A percentile compares a stretch with the other conserved stretches of the same genome.
Conservation (phyloP, 2,797 vertebrate genomes). For the Takifugu ocellatus region DNA sequence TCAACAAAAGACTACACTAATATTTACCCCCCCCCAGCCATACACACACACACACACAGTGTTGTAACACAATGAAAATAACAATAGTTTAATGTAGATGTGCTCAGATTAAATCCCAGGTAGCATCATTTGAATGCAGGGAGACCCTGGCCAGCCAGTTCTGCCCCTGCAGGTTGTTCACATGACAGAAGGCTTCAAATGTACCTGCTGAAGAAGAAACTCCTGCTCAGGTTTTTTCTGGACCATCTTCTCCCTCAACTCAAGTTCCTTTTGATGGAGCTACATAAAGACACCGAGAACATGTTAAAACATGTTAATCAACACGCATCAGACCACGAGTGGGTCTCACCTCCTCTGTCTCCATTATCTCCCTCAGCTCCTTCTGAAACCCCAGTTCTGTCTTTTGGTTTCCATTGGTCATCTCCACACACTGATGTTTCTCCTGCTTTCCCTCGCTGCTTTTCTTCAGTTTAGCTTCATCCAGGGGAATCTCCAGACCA, state of each 20-base stretch:
- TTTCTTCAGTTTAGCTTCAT: constrained; percentile 62
- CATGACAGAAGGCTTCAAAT: constrained; percentile 1
- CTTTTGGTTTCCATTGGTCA: constrained; percentile 68
- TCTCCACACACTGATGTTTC: constrained; percentile 52
- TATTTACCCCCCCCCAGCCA: too few relatives aligned
- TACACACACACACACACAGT: too few relatives aligned
- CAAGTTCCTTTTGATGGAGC: constrained; percentile 68
- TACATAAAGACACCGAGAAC: constrained; percentile 33
- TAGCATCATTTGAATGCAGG: too few relatives aligned
- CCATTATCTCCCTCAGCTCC: constrained; percentile 71
- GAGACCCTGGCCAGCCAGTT: too few relatives aligned
- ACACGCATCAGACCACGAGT: too few relatives aligned
- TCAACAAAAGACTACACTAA: too few relatives aligned
- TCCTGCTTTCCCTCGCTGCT: constrained; percentile 59
- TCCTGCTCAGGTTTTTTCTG: constrained; percentile 76
- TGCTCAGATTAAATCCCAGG: too few relatives aligned
- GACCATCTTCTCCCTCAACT: constrained; percentile 65
- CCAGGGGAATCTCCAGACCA: constrained; percentile 66
- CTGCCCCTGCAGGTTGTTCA: neutral
- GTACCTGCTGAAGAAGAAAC: constrained; percentile 77
- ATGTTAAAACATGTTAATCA: neutral
- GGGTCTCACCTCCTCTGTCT: constrained; percentile 53
- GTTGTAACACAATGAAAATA: too few relatives aligned
- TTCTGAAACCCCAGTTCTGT: constrained; percentile 72
- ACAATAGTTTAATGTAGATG: too few relatives aligned